Base-by-base conservation (phyloP, 1,140 invertebrate species). In the Lutraria rhynchaena region DNA sequence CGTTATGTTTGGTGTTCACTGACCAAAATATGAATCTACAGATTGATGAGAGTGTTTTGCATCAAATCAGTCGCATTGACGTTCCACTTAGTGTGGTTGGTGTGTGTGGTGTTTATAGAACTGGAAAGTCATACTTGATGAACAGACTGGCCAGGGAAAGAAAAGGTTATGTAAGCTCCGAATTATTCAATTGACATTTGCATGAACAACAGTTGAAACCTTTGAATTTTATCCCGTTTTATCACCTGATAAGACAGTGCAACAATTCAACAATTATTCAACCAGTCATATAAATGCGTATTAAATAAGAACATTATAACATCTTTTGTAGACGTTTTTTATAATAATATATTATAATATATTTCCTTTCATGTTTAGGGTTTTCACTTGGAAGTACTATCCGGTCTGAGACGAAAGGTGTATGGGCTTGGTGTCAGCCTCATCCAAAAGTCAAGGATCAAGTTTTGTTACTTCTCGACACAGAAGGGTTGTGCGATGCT, bases 401-500 rank as follows among this genome's bases (percentile, higher is more conserved):
- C 27, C 37, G 49, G 29, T 49, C 41, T 24, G 27, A 15, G 29
- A 67, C 63, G 13, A 67, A 67, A 15, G 63, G 63, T n/a, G 49
- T 67, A 37, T 67, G 63, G 63, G 44, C 29, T 1, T 67, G 63
- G 63, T 67, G 63, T 49, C 33, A 29, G 19, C 33, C 29, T 27
- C 63, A 67, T 41, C 41, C 63, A 19, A 24, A 27, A 15, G 11
- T 24, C 5, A 9, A 3, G 24, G 41, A 67, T 15, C 33, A 31
- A 22, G 63, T 67, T 29, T 31, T 67, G 24, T 19, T 67, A 27
- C 41, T 67, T 19, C 37, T 67, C 4, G 63, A 67, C 19, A 67
- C 63, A 19, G 63, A 67, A 49, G 63, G 63, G 19, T 27, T 67
- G 33, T 37, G 63, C 15, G 63, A 67, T 1, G 19, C 29, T 27